Base-by-base conservation (phyloP, 2,888 invertebrate genomes). In the Iphiclides podalirius region DNA sequence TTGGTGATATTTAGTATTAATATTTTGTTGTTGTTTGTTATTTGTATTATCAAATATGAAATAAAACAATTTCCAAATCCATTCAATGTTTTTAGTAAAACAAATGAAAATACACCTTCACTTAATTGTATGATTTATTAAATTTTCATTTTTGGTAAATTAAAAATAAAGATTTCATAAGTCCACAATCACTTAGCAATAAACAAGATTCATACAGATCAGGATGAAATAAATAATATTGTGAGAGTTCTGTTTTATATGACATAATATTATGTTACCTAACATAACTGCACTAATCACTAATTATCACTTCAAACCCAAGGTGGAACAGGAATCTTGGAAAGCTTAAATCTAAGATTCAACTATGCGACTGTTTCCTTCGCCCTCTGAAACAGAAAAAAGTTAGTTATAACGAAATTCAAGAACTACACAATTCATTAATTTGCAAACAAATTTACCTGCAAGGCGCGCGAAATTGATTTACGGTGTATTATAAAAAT, bases 131-230 rank as follows among this genome's bases (percentile, higher is more conserved):
- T 72, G 80, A 81, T 86, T 86, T 86, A 86, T 84, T 81, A 69
- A 73, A 72, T 76, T 79, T 79, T 82, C 77, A 82, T 86, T 87
- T 88, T 88, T 87, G 87, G 87, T 85, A 85, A 84, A 83, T 81
- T 82, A 84, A 82, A 85, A 83, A 81, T 81, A 82, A 81, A 78
- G 70, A 74, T 79, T 79, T 81, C 73, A 81, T 74, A 79, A 81
- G 76, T 84, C 79, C 84, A 85, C 84, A 83, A 72, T 84, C 81
- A 85, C 85, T 83, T 84, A 86, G 80, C 76, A 67, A 66, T 77
- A 78, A 80, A 78, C 79, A 84, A 81, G 79, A 86, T 85, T 81
- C 82, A 80, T 84, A 88, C 87, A 87, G 84, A 85, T 84, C 83
- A 79, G 80, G 70, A 81, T 83, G 81, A 85, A 88, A 88, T 87